Evolutionary conservation across 2,888 invertebrate genomes (phyloP).

Genomic region (Sinopyrophorus schimmeli): DNA sequence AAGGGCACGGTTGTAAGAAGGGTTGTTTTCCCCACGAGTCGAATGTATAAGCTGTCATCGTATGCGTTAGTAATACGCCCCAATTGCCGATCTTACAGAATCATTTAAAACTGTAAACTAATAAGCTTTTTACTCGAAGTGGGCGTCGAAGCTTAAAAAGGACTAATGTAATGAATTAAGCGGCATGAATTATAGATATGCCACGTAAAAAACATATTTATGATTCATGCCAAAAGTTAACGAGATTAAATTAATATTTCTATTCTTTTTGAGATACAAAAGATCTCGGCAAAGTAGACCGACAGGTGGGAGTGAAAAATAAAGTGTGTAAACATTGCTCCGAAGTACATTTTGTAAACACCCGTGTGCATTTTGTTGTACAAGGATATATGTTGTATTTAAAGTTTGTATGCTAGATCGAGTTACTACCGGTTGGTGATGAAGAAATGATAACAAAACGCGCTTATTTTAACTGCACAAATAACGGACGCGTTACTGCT

Average conservation of each 20-base stretch:
- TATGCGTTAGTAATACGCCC: slow-evolving; percentile 20
- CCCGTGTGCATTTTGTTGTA: slow-evolving; percentile 17
- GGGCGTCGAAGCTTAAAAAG: slow-evolving; percentile 15
- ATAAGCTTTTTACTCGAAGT: slow-evolving; percentile 23
- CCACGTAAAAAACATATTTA: slow-evolving; percentile 36
- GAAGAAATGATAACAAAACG: slow-evolving; percentile 6
- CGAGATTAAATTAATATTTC: slow-evolving; percentile 39
- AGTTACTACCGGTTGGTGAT: slow-evolving; percentile 27
- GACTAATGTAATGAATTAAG: slow-evolving; percentile 12
- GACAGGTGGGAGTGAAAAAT: slow-evolving; percentile 37
- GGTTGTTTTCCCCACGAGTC: slow-evolving; percentile 23
- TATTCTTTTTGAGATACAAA: slow-evolving; percentile 31
- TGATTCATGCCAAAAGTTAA: slow-evolving; percentile 40
- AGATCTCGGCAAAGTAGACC: slow-evolving; percentile 16
- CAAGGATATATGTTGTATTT: not conserved
- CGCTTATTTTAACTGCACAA: not conserved
- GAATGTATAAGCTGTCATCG: slow-evolving; percentile 28
- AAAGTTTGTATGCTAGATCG: slow-evolving; percentile 34
- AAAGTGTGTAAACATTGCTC: slow-evolving; percentile 41
- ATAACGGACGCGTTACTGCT: not conserved
- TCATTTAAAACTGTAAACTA: slow-evolving; percentile 23
- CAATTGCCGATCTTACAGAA: slow-evolving; percentile 21
- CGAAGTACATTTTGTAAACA: slow-evolving; percentile 38
- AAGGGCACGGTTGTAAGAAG: slow-evolving; percentile 12
- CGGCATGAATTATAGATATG: slow-evolving; percentile 30